Conservation (phyloP, 1,140 invertebrate species). For the Microplitis demolitor region DNA sequence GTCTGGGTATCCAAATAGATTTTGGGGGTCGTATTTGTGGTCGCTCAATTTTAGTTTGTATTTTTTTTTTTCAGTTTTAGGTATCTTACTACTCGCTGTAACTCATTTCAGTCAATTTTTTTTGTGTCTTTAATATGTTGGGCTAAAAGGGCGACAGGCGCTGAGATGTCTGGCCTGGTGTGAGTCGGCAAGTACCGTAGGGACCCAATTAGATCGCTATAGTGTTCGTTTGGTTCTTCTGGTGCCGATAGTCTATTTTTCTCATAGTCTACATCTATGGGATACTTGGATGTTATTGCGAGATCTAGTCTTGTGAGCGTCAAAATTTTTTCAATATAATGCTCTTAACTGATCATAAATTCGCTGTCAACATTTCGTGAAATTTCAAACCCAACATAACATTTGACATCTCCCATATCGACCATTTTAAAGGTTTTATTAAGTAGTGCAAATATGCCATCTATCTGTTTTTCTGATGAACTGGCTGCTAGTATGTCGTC, state of each 20-base stretch:
- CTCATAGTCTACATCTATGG: not conserved
- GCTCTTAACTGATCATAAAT: constrained; percentile 27
- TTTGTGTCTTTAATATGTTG: not conserved
- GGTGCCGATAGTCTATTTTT: not conserved
- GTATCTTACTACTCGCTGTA: constrained; percentile 1
- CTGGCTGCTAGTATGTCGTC: constrained; percentile 17
- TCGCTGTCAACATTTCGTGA: not conserved
- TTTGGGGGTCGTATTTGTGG: not conserved
- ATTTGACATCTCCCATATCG: constrained; percentile 8
- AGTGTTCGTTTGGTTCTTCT: constrained; percentile 19
- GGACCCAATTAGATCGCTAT: constrained; percentile 39
- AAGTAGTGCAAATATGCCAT: not conserved
- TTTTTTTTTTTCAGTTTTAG: not conserved
- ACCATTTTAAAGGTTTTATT: not conserved
- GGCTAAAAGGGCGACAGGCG: not conserved
- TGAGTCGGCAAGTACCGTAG: constrained; percentile 40
- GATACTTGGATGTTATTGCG: constrained; percentile 31
- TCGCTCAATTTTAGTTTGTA: constrained; percentile 9
- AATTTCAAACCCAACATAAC: constrained; percentile 7
- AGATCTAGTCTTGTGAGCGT: constrained; percentile 18
- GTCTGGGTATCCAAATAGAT: constrained; percentile 18
- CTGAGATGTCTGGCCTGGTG: constrained; percentile 47
- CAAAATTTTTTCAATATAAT: constrained; percentile 27
- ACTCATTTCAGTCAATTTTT: not conserved
- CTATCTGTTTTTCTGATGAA: not conserved